Conservation (phyloP, 2,888 invertebrate species). For the Torymus tubicola region DNA sequence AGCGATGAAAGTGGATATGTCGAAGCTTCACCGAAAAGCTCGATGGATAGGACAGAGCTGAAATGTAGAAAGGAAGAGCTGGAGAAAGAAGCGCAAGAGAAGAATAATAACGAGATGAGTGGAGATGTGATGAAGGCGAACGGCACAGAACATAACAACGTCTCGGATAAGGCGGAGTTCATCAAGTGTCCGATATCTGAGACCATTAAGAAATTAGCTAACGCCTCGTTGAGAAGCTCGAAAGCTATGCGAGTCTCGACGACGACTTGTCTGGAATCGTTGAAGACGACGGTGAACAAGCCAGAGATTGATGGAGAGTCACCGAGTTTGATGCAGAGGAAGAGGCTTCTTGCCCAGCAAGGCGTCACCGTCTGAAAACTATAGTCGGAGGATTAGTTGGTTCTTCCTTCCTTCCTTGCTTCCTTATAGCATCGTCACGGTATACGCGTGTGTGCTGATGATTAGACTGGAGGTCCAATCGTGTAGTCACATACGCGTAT, state of each 20-base stretch:
- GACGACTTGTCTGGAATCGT: constrained; percentile 60
- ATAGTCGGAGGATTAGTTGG: neutral
- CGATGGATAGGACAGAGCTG: constrained; percentile 55
- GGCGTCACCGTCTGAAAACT: constrained; percentile 70
- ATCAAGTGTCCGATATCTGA: constrained; percentile 74
- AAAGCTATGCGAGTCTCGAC: constrained; percentile 70
- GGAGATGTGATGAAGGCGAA: neutral
- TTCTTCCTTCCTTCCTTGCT: too few relatives aligned
- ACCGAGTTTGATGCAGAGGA: constrained; percentile 73
- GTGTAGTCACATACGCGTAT: too few relatives aligned
- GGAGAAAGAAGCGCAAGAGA: constrained; percentile 17
- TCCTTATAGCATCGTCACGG: too few relatives aligned
- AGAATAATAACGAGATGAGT: constrained; percentile 43
- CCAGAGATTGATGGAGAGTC: constrained; percentile 69
- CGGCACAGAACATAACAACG: neutral
- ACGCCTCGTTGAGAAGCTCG: constrained; percentile 71
- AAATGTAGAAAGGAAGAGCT: constrained; percentile 47
- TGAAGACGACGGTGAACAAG: constrained; percentile 44
- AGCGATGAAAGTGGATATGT: constrained; percentile 96
- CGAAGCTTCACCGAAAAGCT: constrained; percentile 78
- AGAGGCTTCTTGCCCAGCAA: constrained; percentile 72
- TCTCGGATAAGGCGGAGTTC: constrained; percentile 65
- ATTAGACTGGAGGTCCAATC: too few relatives aligned
- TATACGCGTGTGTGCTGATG: too few relatives aligned
- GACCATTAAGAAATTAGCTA: constrained; percentile 73